Evolutionary conservation across 2,797 vertebrate genomes (phyloP).

Genomic region (Heteromormyrus szaboi): DNA sequence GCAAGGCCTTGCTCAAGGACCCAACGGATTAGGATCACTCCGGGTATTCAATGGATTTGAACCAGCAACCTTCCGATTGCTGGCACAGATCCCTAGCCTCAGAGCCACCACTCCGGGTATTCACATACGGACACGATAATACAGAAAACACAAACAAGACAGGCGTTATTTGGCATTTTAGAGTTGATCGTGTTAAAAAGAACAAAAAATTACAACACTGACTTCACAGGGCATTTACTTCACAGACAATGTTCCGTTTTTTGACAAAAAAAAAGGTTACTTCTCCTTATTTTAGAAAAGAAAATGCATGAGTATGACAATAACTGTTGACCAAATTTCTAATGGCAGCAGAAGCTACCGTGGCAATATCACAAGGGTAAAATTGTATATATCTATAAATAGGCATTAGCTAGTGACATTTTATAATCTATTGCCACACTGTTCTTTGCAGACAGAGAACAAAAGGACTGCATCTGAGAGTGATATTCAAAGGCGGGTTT

Average conservation of each 20-base stretch:
- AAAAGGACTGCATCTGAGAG: neutral
- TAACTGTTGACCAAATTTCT: neutral
- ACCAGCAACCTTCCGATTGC: neutral
- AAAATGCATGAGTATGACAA: neutral
- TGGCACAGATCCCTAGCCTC: neutral
- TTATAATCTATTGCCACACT: neutral
- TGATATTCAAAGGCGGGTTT: neutral
- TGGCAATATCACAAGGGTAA: neutral
- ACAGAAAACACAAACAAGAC: neutral
- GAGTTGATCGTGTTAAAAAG: neutral
- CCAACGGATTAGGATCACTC: neutral
- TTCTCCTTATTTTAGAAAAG: neutral
- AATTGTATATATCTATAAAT: neutral
- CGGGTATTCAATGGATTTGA: neutral
- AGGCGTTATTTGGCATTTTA: neutral
- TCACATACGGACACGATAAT: neutral
- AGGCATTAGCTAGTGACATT: neutral
- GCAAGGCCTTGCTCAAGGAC: neutral
- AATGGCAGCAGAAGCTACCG: neutral
- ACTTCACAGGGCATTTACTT: neutral
- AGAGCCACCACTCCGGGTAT: neutral
- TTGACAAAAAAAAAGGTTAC: neutral
- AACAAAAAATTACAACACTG: neutral
- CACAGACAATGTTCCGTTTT: neutral
- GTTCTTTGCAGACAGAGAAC: neutral